Base-by-base conservation (phyloP, 1,140 invertebrate species). In the Drosophila tani region DNA sequence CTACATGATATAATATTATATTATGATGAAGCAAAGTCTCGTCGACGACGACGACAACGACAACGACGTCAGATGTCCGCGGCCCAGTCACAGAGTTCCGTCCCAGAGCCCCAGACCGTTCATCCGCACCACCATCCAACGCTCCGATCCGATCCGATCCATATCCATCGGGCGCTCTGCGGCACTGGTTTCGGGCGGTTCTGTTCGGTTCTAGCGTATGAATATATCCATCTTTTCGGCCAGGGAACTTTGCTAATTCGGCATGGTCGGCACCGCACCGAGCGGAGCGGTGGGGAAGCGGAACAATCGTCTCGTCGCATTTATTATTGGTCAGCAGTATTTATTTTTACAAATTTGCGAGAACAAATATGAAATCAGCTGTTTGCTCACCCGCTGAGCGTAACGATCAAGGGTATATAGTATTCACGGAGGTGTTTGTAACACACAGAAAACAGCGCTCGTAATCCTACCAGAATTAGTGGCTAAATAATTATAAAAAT, bases 291-390 rank as follows among this genome's bases (percentile, higher is more conserved):
- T 21, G 38, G 9, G 15, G 40, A 15, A 29, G 43, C 56, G 64
- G 56, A 67, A 67, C 64, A 60, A 67, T 69, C 64, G 67, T 69
- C 67, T 67, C 65, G 65, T 67, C 59, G 65, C 65, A 67, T 65
- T 67, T 67, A 67, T 67, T 67, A 67, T 67, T 67, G 59, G 47
- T 56, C 47, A 69, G 49, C 40, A 32, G 49, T 68, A 70, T 70
- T 70, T 70, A 70, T 70, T 70, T 70, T 70, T 70, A 70, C 67
- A 70, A 68, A 46, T 69, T 56, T 21, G 67, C 29, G 67, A 70
- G 64, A 53, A 55, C 59, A 69, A 68, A 69, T 70, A 45, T 68
- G 63, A 70, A 70, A 69, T 70, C 67, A 70, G 67, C 67, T 70
- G 67, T 55, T 68, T 29, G 49, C 29, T 43, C 51, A 55, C 59